Percentiles rank a stretch among this genome's conserved stretches.
Conservation (phyloP, 1,140 invertebrate genomes). For the Papilio xuthus region DNA sequence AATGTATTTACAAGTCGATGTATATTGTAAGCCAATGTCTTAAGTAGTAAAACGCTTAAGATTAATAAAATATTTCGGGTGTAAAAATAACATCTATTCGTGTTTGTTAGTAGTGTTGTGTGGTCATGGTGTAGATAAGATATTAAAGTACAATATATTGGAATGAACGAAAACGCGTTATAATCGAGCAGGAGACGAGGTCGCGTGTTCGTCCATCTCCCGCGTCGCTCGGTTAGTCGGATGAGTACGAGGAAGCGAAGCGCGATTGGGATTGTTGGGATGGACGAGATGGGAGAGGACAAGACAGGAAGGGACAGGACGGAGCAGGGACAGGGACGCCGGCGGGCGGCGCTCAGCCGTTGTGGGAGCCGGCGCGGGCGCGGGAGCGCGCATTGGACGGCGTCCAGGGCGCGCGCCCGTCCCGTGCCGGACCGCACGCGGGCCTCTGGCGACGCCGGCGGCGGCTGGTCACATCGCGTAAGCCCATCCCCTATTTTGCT, state of each 20-base stretch:
- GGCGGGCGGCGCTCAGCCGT: slow-evolving; percentile 69
- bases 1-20: slow-evolving; percentile 65
- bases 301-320: slow-evolving; percentile 40
- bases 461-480: slow-evolving; percentile 85
- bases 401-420: slow-evolving; percentile 63
- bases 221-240: slow-evolving; percentile 72
- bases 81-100: slow-evolving; percentile 81
- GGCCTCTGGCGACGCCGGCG: slow-evolving; percentile 78
- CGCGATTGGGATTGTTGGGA: slow-evolving; percentile 58
- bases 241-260: slow-evolving; percentile 77
- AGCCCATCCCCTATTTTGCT: slow-evolving; percentile 84
- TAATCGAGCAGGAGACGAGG: slow-evolving; percentile 9
- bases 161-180: slow-evolving; percentile 74
- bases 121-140: slow-evolving; percentile 67
- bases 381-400: slow-evolving; percentile 59
- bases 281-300: slow-evolving; percentile 43
- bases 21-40: slow-evolving; percentile 60
- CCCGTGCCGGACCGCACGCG: slow-evolving; percentile 76
- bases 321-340: slow-evolving; percentile 56
- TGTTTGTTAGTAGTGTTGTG: slow-evolving; percentile 80
- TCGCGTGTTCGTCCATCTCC: slow-evolving; percentile 74
- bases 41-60: slow-evolving; percentile 61
- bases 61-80: slow-evolving; percentile 70
- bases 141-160: slow-evolving; percentile 54
- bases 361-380: slow-evolving; percentile 69